phyloP scores from a whole-genome alignment of 2,888 invertebrate species.

The Spilosoma lubricipeda region DNA sequence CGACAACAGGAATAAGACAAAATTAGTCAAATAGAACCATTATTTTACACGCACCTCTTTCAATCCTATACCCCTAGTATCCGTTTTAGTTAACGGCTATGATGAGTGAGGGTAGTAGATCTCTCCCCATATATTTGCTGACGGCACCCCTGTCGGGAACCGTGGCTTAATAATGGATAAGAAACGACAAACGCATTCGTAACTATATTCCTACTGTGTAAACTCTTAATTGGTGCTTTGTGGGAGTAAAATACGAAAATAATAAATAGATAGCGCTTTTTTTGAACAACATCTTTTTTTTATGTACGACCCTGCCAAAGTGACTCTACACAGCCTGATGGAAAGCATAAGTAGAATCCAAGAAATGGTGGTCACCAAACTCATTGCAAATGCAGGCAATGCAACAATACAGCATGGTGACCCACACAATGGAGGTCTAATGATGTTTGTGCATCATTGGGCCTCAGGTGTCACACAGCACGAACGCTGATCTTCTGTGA shows the following conservation, averaged over 20 bases:
- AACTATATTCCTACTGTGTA: neutral
- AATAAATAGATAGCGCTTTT: neutral
- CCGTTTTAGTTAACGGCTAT: neutral
- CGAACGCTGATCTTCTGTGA: too few species aligned
- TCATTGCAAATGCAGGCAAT: too few species aligned
- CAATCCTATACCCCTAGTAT: neutral
- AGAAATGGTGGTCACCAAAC: too few species aligned
- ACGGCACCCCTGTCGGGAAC: neutral
- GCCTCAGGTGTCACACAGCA: too few species aligned
- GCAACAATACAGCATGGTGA: too few species aligned
- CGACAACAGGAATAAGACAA: neutral
- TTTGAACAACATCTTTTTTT: too few species aligned
- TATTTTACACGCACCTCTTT: neutral
- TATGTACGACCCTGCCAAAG: too few species aligned
- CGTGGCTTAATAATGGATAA: neutral
- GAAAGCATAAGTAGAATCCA: too few species aligned
- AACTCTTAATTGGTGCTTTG: neutral
- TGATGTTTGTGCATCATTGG: too few species aligned
- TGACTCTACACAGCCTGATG: too few species aligned
- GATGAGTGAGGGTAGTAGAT: neutral
- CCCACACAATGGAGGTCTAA: too few species aligned
- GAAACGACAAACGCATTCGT: neutral
- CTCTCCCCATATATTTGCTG: conserved; percentile 1
- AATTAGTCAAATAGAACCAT: neutral
- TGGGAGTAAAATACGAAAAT: neutral